Base-by-base conservation (phyloP, 2,888 invertebrate species). In the Anoncus sp. region DNA sequence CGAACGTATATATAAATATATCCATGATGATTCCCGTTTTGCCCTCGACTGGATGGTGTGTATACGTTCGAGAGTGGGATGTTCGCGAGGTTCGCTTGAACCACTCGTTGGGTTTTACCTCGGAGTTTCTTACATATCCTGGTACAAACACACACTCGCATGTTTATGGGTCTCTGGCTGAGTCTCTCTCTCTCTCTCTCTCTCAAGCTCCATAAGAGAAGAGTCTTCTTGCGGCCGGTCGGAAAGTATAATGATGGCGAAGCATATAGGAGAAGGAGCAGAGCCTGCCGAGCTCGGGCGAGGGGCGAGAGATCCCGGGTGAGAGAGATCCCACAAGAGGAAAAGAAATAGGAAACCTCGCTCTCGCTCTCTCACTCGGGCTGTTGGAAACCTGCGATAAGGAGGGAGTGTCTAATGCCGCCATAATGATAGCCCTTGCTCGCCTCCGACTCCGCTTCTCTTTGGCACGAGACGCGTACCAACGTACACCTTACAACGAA, bases 401-500 rank as follows among this genome's bases (percentile, higher is more conserved):
- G 90, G 89, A 89, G 90, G 90, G 90, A 90, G 90, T 90, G 90
- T 90, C 90, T 90, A 89, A 89, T 87, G 90, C 89, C 88, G 90
- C 90, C 90, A 90, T 90, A 90, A 90, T 90, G 86, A 90, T 89
- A 90, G 90, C 86, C 87, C 89, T 88, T 72, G 74, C 77, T 85
- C 84, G 84, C 82, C 87, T 88, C 86, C 84, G 87, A 88, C 87
- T 87, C 85, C 65, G 74, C 77, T 65, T 83, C 77, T 80, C 77
- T 80, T 70, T 74, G 67, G 76, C 79, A 81, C 77, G 76, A 59
- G 70, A 70, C 70, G 57, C 65, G 60, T 55, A 78, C 60, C n/a
- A 47, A 60, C 60, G 59, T 67, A 55, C 67, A 70, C 70, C 57
- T 73, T 77, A 69, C 77, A 51, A 57, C 66, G 77, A 77, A 77